Evolutionary conservation across 2,797 vertebrate species (phyloP), one percentile per base, ranked within the genome.

Genomic region (Morelia viridis): DNA sequence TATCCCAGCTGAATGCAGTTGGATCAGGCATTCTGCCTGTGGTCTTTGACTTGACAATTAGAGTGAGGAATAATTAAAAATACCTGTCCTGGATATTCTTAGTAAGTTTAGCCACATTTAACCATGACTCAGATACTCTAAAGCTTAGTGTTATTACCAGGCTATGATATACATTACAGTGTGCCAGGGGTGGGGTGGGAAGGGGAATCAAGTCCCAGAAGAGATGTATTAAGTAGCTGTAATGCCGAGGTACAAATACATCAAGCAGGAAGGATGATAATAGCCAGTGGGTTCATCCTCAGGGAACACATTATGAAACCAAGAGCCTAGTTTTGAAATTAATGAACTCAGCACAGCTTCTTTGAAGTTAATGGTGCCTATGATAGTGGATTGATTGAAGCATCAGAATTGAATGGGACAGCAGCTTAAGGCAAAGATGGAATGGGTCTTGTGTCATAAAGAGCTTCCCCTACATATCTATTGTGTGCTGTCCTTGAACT

Each of bases 121-220:
- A 94, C 94, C 46, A 94, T 28, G 71, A 92, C 94, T 93, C 84
- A 92, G 95, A 93, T 93, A 95, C 95, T 92, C 60, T 93, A 94
- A 96, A 95, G 94, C 95, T 94, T 96, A 94, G 93, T 91, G 92
- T 97, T 96, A 96, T 97, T 95, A 95, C 92, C 92, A 94, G 94
- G 94, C 95, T 93, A 94, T 92, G 1, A 57, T 90, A 95, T 93
- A 95, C 94, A 95, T 87, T 89, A 94, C 88, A 96, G 94, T 89
- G 94, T 93, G 89, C 91, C 53, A 68, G 17, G 35, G 35, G 19
- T 8, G 35, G 35, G 22, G 71, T 22, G 93, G 94, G 90, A 35
- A 46, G 93, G 94, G 90, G 95, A 95, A 95, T 94, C 94, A 91
- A 10, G 57, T 87, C 92, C 94, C 85, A 0, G 0, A 68, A 19